Evolutionary conservation across 2,797 vertebrate species (phyloP).

Genomic region (Gymnothorax javanicus): DNA sequence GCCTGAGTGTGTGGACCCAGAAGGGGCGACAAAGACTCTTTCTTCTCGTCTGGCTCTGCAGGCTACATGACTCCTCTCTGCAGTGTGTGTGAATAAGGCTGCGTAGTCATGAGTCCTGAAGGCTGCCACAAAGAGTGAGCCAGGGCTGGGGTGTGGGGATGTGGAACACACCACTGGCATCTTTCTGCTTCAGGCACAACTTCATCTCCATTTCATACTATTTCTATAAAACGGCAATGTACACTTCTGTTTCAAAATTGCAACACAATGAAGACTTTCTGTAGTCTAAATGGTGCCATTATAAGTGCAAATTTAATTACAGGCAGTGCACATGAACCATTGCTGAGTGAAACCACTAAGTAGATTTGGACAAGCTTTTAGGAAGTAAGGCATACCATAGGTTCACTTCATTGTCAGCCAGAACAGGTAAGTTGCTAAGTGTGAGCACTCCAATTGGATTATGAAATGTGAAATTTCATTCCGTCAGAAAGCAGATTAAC

Average conservation of each 20-base stretch:
- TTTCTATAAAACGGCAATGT: neutral
- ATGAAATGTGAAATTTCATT: neutral
- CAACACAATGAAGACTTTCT: neutral
- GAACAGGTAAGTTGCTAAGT: neutral
- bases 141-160: neutral
- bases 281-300: neutral
- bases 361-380: neutral
- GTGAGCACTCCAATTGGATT: neutral
- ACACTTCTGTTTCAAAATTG: neutral
- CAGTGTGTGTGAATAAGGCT: conserved; percentile 6
- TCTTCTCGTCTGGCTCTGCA: conserved; percentile 12
- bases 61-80: neutral
- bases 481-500: conserved; percentile 1
- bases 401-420: neutral
- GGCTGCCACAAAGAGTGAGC: neutral
- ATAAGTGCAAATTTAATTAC: neutral
- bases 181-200: neutral
- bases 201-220: neutral
- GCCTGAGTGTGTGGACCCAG: conserved; percentile 34
- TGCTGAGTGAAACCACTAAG: neutral
- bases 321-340: neutral
- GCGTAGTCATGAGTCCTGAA: neutral
- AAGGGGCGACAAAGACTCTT: conserved; percentile 47
- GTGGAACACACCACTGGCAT: neutral
- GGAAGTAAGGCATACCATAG: neutral